Base-by-base conservation (phyloP, 2,113 vertebrate species). In the Dryoscopus gambensis region DNA sequence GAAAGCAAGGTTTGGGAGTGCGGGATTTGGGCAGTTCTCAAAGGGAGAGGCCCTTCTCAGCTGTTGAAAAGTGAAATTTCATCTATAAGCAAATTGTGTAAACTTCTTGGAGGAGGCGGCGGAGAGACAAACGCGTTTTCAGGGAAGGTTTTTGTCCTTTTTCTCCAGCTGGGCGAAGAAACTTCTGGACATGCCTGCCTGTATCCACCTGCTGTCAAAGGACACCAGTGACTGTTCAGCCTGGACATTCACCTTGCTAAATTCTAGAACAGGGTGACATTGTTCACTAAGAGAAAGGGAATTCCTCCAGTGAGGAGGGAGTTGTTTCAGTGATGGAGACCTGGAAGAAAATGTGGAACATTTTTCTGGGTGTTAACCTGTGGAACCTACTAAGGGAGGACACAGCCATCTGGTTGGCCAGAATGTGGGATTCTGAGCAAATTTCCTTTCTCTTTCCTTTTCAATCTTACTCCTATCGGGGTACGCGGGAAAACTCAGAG, bases 391-490 rank as follows among this genome's bases (percentile, higher is more conserved):
- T 62, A 33, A 90, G 11, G 64, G 16, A 81, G 15, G 94, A 83
- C 39, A 10, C 28, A 42, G 10, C 12, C 33, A 47, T 25, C 16
- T 52, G 59, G 0, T 5, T 44, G 24, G 13, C 27, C 52, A 52
- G 28, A 71, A 64, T 12, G 25, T 6, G 18, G 13, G 16, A 73
- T 42, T 75, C 33, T 71, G 60, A 74, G 24, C 10, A 49, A 40
- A 75, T 13, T 44, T 44, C 39, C 50, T 83, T n/a, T 44, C 37
- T 35, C 14, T 74, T 84, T 42, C 24, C 50, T 65, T 91, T 76
- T 35, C 35, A 30, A 0, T 30, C 33, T 47, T 19, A 16, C 21
- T 76, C 11, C 11, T 40, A 15, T 18, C 1, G 1, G 18, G 17
- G 5, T 7, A 13, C 0, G 4, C 5, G 50, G 24, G 33, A 83